phyloP scores from a whole-genome alignment of 2,113 vertebrate genomes.

The Cepphus grylle region DNA sequence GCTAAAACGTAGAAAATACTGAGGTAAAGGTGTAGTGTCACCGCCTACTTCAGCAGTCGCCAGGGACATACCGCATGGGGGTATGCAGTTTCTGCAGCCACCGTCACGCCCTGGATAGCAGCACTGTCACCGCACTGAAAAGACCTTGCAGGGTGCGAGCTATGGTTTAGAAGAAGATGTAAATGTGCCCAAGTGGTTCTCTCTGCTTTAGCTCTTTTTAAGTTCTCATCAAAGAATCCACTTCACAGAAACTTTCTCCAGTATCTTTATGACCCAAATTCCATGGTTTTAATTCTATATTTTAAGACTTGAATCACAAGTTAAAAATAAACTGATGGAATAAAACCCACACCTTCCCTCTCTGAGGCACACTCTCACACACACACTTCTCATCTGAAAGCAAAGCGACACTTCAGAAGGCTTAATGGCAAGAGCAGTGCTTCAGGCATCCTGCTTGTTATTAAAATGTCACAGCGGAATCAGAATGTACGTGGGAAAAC shows the following conservation, averaged over 20 bases:
- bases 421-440: neutral
- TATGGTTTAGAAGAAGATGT: neutral
- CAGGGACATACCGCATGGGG: accelerated
- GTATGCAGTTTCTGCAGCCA: neutral
- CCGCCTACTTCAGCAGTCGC: accelerated
- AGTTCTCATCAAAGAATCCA: neutral
- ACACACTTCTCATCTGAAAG: neutral
- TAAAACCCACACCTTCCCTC: neutral
- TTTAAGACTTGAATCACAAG: neutral
- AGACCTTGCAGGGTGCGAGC: neutral
- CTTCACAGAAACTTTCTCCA: neutral
- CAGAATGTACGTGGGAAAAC: accelerated
- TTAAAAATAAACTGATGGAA: neutral
- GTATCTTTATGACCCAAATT: neutral
- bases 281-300: neutral
- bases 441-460: neutral
- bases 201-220: neutral
- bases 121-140: neutral
- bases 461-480: neutral
- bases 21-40: neutral
- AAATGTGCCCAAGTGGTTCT: neutral
- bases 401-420: neutral
- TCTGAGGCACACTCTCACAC: neutral
- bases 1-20: neutral
- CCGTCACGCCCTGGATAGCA: accelerated